Percentiles rank a stretch among this genome's conserved stretches.
Conservation (phyloP, 2,888 invertebrate genomes). For the Micropterix aruncella region DNA sequence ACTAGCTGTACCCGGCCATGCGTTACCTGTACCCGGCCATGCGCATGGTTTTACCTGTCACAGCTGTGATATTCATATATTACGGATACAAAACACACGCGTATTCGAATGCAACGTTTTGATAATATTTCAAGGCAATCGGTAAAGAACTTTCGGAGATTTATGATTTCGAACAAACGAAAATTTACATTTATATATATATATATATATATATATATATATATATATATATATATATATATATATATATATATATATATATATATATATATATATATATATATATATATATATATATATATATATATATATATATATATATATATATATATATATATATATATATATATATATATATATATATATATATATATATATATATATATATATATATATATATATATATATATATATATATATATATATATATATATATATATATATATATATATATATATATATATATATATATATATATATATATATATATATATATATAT, state of each 20-base stretch:
- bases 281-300: neutral
- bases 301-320: neutral
- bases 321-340: neutral
- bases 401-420: neutral
- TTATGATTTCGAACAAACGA: neutral
- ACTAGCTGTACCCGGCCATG: too few relatives aligned
- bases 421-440: neutral
- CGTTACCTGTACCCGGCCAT: too few relatives aligned
- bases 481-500: neutral
- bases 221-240: constrained; percentile 1
- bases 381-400: neutral
- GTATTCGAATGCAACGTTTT: too few relatives aligned
- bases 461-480: neutral
- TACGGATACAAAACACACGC: too few relatives aligned
- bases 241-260: neutral
- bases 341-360: neutral
- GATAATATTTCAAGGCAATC: too few relatives aligned
- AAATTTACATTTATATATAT: neutral
- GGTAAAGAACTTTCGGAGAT: too few relatives aligned
- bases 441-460: neutral
- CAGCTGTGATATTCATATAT: too few relatives aligned
- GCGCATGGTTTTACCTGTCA: too few relatives aligned
- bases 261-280: neutral
- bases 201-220: constrained; percentile 7
- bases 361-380: neutral